Evolutionary conservation across 2,113 vertebrate genomes (phyloP).

Genomic region (Ardeotis arabs): DNA sequence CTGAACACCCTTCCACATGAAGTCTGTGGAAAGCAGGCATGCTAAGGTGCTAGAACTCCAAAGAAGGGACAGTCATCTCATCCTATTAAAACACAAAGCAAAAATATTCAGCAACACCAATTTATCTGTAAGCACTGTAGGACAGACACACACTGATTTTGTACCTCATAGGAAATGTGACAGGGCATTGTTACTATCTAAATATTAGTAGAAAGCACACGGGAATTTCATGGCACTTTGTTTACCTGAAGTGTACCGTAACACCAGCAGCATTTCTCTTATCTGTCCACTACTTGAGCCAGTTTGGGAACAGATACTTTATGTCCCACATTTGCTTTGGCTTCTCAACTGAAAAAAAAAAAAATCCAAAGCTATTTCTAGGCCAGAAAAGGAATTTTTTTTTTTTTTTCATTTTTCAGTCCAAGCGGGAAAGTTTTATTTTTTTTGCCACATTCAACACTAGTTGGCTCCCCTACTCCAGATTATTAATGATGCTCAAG

Average conservation of each 20-base stretch:
- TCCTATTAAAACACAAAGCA: not conserved
- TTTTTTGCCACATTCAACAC: not conserved
- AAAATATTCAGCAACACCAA: not conserved
- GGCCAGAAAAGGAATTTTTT: not conserved
- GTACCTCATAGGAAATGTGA: not conserved
- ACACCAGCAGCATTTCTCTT: not conserved
- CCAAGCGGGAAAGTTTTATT: not conserved
- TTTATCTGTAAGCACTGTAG: not conserved
- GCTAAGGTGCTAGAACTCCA: not conserved
- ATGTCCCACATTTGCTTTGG: not conserved
- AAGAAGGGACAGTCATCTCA: rapidly evolving
- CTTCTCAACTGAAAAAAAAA: not conserved
- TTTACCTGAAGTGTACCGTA: not conserved
- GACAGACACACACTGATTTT: not conserved
- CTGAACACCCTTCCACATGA: not conserved
- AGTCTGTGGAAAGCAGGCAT: not conserved
- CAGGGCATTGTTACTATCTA: not conserved
- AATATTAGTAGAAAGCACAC: not conserved
- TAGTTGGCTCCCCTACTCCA: not conserved
- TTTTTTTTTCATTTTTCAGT: not conserved
- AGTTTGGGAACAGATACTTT: not conserved
- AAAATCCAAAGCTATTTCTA: not conserved
- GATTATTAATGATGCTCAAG: not conserved
- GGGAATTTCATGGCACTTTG: not conserved
- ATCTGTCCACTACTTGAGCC: not conserved